A percentile compares a stretch with the other conserved stretches of the same genome.
Conservation (phyloP, 2,113 vertebrate genomes). For the Cromileptes altivelis region DNA sequence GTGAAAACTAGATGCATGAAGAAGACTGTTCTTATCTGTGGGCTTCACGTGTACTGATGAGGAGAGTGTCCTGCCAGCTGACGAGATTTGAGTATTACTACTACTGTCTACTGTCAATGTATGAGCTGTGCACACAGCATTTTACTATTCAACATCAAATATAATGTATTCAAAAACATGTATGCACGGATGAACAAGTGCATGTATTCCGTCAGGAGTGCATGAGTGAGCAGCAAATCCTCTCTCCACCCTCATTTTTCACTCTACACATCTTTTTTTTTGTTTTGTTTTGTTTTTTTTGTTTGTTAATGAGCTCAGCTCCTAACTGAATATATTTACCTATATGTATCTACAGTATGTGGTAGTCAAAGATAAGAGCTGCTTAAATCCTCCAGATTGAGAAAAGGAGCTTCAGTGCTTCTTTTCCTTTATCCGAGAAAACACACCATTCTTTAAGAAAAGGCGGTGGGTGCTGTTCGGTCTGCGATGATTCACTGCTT, state of each 20-base stretch:
- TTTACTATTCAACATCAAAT: background rate
- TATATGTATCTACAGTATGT: background rate
- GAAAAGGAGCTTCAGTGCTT: background rate
- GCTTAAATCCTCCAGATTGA: background rate
- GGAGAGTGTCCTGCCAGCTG: too few species aligned
- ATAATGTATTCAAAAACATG: slow-evolving; percentile 25
- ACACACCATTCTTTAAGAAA: background rate
- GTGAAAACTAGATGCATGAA: too few species aligned
- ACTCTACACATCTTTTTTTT: background rate
- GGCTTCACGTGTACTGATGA: too few species aligned
- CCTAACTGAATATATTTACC: slow-evolving; percentile 12
- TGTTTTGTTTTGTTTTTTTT: too few species aligned
- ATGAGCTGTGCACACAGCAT: background rate
- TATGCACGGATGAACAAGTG: slow-evolving; percentile 1
- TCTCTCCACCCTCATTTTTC: slow-evolving; percentile 11
- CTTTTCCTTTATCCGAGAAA: background rate
- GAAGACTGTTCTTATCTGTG: too few species aligned
- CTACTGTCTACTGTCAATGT: background rate
- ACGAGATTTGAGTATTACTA: too few species aligned
- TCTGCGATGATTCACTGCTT: background rate
- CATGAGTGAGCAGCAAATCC: slow-evolving; percentile 1
- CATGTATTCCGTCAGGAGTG: background rate
- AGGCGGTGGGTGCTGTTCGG: background rate
- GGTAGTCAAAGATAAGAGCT: background rate
- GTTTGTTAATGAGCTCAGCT: background rate